Base-by-base conservation (phyloP, 2,797 vertebrate species). In the Pipistrellus kuhlii region DNA sequence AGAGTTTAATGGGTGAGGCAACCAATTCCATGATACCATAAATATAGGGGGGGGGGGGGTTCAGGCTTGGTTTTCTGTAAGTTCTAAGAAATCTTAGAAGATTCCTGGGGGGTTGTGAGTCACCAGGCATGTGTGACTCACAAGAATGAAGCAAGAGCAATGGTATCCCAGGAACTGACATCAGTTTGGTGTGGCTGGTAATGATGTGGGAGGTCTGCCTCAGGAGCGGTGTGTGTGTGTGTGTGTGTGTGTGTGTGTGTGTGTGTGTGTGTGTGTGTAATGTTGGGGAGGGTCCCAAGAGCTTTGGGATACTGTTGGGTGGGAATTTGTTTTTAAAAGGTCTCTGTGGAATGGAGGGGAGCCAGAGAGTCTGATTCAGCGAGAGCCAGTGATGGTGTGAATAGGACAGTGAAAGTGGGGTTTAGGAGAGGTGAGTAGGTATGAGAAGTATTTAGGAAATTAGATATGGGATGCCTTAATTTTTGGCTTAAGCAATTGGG, bases 31-130 rank as follows among this genome's bases (percentile, higher is more conserved):
- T 80, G 62, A 27, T 53, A 1, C 14, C 41, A 1, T 55, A 23
- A 69, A 41, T 59, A 59, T 5, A 12, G 18, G 57, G 73, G 68
- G 14, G 25, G 20, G 35, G 35, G 35, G 35, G 35, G 35, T 69
- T 88, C 5, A 11, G n/a, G 48, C 35, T 44, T 46, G 32, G 66
- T 75, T 87, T 91, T 73, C 59, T 82, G 75, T 44, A 94, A 75
- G 76, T 55, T 46, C 17, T 44, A 32, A 27, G n/a, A 83, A 88
- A 51, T 30, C 90, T 76, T 77, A 25, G 55, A 68, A 78, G 80
- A 46, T 15, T 38, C 2, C 2, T 4, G 15, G 32, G 14, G 30
- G 11, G 21, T 35, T 32, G 15, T 57, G n/a, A n/a, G n/a, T n/a
- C n/a, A n/a, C n/a, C n/a, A 2, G 6, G 84, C 71, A 9, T 10